Conservation (phyloP, 1,140 invertebrate genomes). For the Cataglyphis hispanica region DNA sequence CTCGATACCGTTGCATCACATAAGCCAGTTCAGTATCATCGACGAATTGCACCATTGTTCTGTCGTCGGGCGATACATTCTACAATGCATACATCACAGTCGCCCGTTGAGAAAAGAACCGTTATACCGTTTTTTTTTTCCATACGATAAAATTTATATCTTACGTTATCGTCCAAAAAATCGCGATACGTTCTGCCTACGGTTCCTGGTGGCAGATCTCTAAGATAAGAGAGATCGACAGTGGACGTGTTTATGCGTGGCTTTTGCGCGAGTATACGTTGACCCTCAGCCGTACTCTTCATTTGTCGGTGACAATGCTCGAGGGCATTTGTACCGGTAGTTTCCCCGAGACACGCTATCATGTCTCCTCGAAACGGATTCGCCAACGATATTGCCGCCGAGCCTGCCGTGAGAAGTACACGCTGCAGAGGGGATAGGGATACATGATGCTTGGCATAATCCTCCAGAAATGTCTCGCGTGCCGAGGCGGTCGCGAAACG, state of each 20-base stretch:
- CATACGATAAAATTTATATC: conserved; percentile 48
- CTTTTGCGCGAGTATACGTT: conserved; percentile 91
- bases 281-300: conserved; percentile 89
- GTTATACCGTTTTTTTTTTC: background rate
- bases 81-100: conserved; percentile 81
- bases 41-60: conserved; percentile 95
- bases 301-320: conserved; percentile 90
- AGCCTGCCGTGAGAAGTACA: conserved; percentile 91
- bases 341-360: conserved; percentile 97
- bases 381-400: conserved; percentile 91
- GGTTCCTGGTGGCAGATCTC: conserved; percentile 91
- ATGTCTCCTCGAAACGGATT: conserved; percentile 94
- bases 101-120: background rate
- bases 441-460: conserved; percentile 90
- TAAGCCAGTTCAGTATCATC: conserved; percentile 97
- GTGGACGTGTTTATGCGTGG: conserved; percentile 95
- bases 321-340: conserved; percentile 92
- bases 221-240: conserved; percentile 92
- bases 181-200: conserved; percentile 94
- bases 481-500: conserved; percentile 68
- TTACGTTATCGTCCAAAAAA: conserved; percentile 93
- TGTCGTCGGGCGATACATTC: conserved; percentile 97
- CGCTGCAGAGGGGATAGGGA: conserved; percentile 91
- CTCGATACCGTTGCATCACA: conserved; percentile 98
- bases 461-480: conserved; percentile 83